Conservation (phyloP, 2,797 vertebrate species). For the Chlorospingus flavigularis region DNA sequence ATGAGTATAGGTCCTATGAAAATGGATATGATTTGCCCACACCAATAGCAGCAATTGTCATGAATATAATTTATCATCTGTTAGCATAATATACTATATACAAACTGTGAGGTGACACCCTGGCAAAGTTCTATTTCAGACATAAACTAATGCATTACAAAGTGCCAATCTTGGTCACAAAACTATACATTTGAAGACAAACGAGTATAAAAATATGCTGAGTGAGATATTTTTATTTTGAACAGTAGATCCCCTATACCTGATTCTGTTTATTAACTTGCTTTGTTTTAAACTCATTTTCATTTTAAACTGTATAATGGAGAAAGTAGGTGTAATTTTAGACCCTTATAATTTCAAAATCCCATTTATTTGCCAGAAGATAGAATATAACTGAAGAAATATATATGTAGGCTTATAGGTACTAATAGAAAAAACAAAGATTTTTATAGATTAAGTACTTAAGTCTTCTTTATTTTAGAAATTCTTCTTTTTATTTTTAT, state of each 20-base stretch:
- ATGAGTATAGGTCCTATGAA: not conserved
- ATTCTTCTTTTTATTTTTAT: not conserved
- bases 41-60: slow-evolving; percentile 36
- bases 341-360: not conserved
- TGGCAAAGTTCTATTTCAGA: slow-evolving; percentile 19
- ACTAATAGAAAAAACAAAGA: not conserved
- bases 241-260: not conserved
- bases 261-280: not conserved
- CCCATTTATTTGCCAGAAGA: not conserved
- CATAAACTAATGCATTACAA: slow-evolving; percentile 37
- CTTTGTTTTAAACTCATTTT: not conserved
- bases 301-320: not conserved
- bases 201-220: not conserved
- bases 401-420: not conserved
- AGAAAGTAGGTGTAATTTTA: not conserved
- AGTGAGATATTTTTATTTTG: not conserved
- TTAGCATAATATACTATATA: slow-evolving; percentile 18
- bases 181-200: not conserved
- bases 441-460: not conserved
- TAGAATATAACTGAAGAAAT: not conserved
- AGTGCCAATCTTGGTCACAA: not conserved
- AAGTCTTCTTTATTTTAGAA: not conserved
- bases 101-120: slow-evolving; percentile 12
- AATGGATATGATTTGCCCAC: slow-evolving; percentile 14
- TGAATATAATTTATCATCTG: slow-evolving; percentile 39